These are phyloP conservation scores for Drosophila aff. DNA, from an alignment of 1,140 invertebrate genomes.

Conservation along the genomic window DNA sequence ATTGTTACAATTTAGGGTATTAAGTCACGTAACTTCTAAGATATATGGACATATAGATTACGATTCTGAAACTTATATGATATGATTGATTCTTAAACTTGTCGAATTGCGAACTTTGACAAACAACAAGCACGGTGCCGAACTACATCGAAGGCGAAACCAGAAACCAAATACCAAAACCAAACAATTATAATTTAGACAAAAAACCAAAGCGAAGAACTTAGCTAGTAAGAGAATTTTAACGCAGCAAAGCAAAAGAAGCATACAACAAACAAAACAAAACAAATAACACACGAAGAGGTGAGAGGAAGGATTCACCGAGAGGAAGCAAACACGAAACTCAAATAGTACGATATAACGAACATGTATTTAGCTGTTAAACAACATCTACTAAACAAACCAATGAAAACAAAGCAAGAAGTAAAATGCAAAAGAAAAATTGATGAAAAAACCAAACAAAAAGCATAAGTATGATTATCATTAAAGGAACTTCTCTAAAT, in stretches of 20 bases:
- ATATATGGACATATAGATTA: conserved; percentile 80
- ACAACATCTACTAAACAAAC: conserved; percentile 48
- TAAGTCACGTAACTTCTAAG: conserved; percentile 74
- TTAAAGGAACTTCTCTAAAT: conserved; percentile 83
- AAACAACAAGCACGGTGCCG: conserved; percentile 67
- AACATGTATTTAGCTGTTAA: conserved; percentile 81
- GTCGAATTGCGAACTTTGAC: conserved; percentile 78
- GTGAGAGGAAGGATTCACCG: conserved; percentile 45
- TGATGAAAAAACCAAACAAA: conserved; percentile 37
- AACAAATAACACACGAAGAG: conserved; percentile 26
- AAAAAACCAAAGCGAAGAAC: conserved; percentile 35
- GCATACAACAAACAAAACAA: conserved; percentile 7
- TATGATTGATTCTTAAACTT: conserved; percentile 84
- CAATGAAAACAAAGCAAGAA: conserved; percentile 55
- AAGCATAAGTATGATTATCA: conserved; percentile 83
- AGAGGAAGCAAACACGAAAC: conserved; percentile 50
- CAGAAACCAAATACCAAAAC: conserved; percentile 67
- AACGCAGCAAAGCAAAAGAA: conserved; percentile 66
- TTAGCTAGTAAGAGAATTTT: conserved; percentile 79
- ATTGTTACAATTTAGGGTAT: conserved; percentile 80
- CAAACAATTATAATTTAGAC: conserved; percentile 78
- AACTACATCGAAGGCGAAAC: conserved; percentile 59
- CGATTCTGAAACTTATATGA: conserved; percentile 58
- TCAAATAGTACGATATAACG: conserved; percentile 70
- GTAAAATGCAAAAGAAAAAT: conserved; percentile 49